Evolutionary conservation across 1,140 invertebrate genomes (phyloP).

Genomic region (Magallana ariakensis): DNA sequence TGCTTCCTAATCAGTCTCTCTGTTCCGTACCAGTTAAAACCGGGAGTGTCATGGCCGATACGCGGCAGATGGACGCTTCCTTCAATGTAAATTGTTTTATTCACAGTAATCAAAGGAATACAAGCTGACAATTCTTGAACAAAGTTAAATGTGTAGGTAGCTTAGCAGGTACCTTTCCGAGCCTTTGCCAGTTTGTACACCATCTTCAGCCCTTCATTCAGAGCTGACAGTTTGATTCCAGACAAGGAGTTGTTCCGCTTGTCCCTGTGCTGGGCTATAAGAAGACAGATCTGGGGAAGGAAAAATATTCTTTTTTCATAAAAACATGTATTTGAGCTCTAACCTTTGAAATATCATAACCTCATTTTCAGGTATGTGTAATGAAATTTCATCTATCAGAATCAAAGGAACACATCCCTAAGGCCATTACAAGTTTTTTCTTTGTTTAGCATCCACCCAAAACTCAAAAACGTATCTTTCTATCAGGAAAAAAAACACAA

Average conservation of each 20-base stretch:
- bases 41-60: slow-evolving; percentile 77
- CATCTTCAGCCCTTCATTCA: slow-evolving; percentile 69
- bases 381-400: too few species aligned
- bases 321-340: too few species aligned
- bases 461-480: too few species aligned
- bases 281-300: slow-evolving; percentile 69
- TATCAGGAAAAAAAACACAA: too few species aligned
- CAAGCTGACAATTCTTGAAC: neutral
- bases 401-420: too few species aligned
- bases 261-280: slow-evolving; percentile 76
- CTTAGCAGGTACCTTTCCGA: slow-evolving; percentile 64
- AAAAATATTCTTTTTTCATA: too few species aligned
- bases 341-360: too few species aligned
- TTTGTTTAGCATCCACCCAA: too few species aligned
- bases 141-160: neutral
- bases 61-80: slow-evolving; percentile 78
- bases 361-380: too few species aligned
- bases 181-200: slow-evolving; percentile 68
- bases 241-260: slow-evolving; percentile 68
- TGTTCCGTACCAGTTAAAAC: slow-evolving; percentile 80
- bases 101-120: neutral
- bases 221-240: slow-evolving; percentile 74
- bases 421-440: too few species aligned
- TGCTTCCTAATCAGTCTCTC: slow-evolving; percentile 78
- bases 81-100: slow-evolving; percentile 60